Evolutionary conservation across 2,888 invertebrate genomes (phyloP), one percentile per base, ranked within the genome.

Genomic region (Microplitis manilae): DNA sequence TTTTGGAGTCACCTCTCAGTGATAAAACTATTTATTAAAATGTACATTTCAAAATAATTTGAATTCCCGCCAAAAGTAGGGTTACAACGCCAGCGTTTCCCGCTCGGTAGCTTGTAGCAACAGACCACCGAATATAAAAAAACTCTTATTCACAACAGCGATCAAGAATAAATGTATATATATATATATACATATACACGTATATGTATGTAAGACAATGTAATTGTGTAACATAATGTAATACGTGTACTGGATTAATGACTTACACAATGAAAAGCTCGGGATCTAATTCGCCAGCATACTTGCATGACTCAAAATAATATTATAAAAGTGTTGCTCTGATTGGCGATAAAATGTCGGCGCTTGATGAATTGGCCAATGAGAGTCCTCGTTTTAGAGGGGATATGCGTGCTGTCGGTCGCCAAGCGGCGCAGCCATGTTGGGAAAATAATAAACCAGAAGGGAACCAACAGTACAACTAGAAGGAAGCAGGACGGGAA

Each of bases 401-500:
- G 79, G 79, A 80, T 79, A 82, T 86, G 86, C 85, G 86, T 85
- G 83, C 81, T 13, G 13, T 78, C 83, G 87, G 87, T 88, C 85
- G 86, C 86, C 82, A 87, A 84, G 87, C 83, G 83, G 83, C 84
- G 85, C 87, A 84, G 88, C 90, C 90, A 90, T 90, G 88, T 89
- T 90, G 87, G 83, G 85, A 86, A 85, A 86, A 86, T 85, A 87
- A 50, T 50, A 50, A 50, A 13, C 30, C 50, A 90, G 90, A 90
- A 90, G 90, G 90, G 88, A 90, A 89, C 90, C 88, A 91, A 90
- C 91, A 90, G 90, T 90, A 90, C 90, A 88, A 89, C 87, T 87
- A 89, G 89, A 87, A 89, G 87, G 90, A 90, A 89, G 89, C 87
- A 89, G 87, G 90, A 90, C 89, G 90, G 91, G 88, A 91, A 91